Evolutionary conservation across 35 echinoderm and acorn worm genomes (phyloP), one percentile per base, ranked within the genome.

Genomic region (Strongylocentrotus purpuratus): DNA sequence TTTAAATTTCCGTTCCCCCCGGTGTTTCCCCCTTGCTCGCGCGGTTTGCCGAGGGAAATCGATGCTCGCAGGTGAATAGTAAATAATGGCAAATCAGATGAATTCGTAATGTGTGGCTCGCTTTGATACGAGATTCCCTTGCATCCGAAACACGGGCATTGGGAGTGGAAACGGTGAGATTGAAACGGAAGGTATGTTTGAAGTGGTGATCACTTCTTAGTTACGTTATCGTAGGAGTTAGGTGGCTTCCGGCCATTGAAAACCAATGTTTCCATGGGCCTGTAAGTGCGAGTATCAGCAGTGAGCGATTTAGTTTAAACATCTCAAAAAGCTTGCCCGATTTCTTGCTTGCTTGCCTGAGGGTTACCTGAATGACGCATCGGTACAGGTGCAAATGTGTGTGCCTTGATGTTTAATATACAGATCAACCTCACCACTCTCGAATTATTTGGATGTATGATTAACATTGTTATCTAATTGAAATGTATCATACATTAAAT

Each of bases 21-120:
- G 5, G 18, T n/a, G 33, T 89, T 89, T 89, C 87, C 45, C 45
- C 45, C 33, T 5, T 89, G 32, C 87, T 33, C 7, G 32, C 86
- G 1, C 86, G 20, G 86, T 35, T 35, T 31, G 87, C 32, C 87
- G 32, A 46, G 32, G 87, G 87, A 89, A 89, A 89, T 33, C 87
- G 87, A 89, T 89, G 45, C 33, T 33, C 33, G 32, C 87, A 89
- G 87, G 65, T 78, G 65, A 33, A 89, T 28, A 18, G 87, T 89
- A 89, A 89, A 89, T 33, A 33, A 18, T 89, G 87, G 87, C 45
- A 89, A 89, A 89, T 45, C 13, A 15, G 87, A 45, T 89, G 87
- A 89, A 89, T 89, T 33, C 12, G 87, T 45, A 89, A 89, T 89
- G 87, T 46, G 87, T 78, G 65, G 65, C 65, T 78, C 65, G n/a